Percentiles rank a stretch among this genome's conserved stretches.
Conservation (phyloP, 2,113 vertebrate species). For the Cnemophilus loriae region DNA sequence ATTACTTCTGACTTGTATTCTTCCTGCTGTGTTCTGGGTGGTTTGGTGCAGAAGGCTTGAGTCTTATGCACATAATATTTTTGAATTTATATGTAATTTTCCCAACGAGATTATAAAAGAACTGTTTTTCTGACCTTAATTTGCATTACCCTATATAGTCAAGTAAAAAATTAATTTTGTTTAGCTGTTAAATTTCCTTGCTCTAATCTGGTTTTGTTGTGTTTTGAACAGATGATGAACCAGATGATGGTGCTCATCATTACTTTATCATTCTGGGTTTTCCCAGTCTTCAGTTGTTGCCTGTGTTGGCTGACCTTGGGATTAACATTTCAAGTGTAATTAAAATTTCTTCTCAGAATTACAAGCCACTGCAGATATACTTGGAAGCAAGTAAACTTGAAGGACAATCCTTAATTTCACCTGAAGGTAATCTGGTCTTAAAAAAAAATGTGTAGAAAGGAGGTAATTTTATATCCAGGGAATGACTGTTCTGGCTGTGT, state of each 20-base stretch:
- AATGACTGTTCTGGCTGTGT: neutral
- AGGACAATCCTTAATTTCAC: neutral
- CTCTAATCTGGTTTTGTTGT: neutral
- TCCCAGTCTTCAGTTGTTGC: constrained; percentile 77
- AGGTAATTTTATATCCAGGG: neutral
- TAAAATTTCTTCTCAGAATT: constrained; percentile 76
- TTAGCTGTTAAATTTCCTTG: neutral
- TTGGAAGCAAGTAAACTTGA: constrained; percentile 45
- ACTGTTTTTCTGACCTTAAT: neutral
- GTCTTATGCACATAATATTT: neutral
- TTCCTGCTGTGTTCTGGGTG: neutral
- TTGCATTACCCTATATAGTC: neutral
- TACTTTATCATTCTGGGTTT: constrained; percentile 88
- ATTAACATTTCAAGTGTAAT: constrained; percentile 84
- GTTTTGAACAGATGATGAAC: constrained; percentile 86
- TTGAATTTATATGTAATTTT: neutral
- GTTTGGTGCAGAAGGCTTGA: neutral
- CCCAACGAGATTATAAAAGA: neutral
- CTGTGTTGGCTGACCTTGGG: constrained; percentile 76
- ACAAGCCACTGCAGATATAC: constrained; percentile 44
- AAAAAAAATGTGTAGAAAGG: neutral
- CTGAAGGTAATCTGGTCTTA: constrained; percentile 63
- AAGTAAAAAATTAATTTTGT: neutral
- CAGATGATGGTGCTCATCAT: constrained; percentile 86
- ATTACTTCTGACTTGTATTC: neutral